These are phyloP conservation scores for Lithodes maja DNA, from an alignment of 2,888 invertebrate genomes.

Conservation along the genomic window DNA sequence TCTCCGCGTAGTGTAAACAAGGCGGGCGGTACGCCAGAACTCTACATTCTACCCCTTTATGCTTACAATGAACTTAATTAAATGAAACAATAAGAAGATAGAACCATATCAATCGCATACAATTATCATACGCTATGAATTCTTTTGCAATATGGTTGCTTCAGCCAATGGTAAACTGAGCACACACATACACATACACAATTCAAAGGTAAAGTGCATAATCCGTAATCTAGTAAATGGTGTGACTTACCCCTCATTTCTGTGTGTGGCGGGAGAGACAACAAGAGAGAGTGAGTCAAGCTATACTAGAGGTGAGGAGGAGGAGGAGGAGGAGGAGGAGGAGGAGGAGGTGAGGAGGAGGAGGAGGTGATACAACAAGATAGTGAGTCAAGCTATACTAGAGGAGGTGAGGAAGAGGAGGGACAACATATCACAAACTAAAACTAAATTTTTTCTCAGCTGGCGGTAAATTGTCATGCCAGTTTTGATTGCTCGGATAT, in stretches of 20 bases:
- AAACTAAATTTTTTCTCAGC: too few species aligned
- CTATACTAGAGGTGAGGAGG: background rate
- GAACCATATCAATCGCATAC: too few species aligned
- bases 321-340: background rate
- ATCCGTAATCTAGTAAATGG: background rate
- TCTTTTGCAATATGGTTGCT: background rate
- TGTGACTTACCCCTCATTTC: slow-evolving; percentile 53
- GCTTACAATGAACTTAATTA: too few species aligned
- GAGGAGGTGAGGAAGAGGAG: background rate
- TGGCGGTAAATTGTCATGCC: too few species aligned
- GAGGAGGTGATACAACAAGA: background rate
- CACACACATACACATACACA: background rate
- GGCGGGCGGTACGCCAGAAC: too few species aligned
- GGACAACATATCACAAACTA: too few species aligned
- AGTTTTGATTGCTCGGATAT: too few species aligned
- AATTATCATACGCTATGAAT: too few species aligned
- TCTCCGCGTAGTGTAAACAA: too few species aligned
- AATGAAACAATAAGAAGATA: too few species aligned
- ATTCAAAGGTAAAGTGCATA: background rate
- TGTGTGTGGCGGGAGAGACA: slow-evolving; percentile 35
- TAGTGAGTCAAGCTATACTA: background rate
- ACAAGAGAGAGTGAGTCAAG: slow-evolving; percentile 33
- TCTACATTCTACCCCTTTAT: too few species aligned
- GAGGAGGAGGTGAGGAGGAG: slow-evolving; percentile 2
- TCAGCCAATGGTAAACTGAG: background rate